Evolutionary conservation across 2,888 invertebrate species (phyloP).

Genomic region (Drosophila emarginata): DNA sequence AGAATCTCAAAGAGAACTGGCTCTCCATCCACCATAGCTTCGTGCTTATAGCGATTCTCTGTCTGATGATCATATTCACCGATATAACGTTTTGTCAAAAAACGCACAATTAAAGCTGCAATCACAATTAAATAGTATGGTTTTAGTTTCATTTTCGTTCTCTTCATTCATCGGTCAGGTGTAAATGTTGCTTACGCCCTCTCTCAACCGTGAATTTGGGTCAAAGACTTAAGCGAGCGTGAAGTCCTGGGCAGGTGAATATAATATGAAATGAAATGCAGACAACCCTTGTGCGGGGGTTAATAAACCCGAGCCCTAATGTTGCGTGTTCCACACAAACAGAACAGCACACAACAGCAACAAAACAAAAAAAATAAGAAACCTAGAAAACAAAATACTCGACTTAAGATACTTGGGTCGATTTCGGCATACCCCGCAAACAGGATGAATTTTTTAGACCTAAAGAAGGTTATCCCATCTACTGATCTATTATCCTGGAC

Average conservation of each 20-base stretch:
- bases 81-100: slow-evolving; percentile 95
- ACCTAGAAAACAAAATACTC: no score
- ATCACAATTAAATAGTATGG: slow-evolving; percentile 62
- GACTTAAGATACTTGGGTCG: no score
- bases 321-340: slow-evolving; percentile 71
- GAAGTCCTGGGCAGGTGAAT: slow-evolving; percentile 60
- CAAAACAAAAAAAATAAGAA: neutral
- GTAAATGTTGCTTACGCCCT: slow-evolving; percentile 59
- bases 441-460: no score
- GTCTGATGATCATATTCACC: slow-evolving; percentile 97
- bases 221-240: slow-evolving; percentile 69
- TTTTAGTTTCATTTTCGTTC: slow-evolving; percentile 45
- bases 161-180: slow-evolving; percentile 56
- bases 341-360: slow-evolving; percentile 34
- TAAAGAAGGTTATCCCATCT: no score
- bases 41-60: slow-evolving; percentile 96
- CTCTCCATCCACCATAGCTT: slow-evolving; percentile 93
- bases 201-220: slow-evolving; percentile 52
- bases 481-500: no score
- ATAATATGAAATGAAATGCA: slow-evolving; percentile 14
- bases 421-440: no score
- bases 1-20: slow-evolving; percentile 95
- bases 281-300: slow-evolving; percentile 50
- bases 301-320: slow-evolving; percentile 75
- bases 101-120: slow-evolving; percentile 92